Evolutionary conservation across 2,113 vertebrate genomes (phyloP), one percentile per base, ranked within the genome.

Genomic region (Sylvicapra grimmia): DNA sequence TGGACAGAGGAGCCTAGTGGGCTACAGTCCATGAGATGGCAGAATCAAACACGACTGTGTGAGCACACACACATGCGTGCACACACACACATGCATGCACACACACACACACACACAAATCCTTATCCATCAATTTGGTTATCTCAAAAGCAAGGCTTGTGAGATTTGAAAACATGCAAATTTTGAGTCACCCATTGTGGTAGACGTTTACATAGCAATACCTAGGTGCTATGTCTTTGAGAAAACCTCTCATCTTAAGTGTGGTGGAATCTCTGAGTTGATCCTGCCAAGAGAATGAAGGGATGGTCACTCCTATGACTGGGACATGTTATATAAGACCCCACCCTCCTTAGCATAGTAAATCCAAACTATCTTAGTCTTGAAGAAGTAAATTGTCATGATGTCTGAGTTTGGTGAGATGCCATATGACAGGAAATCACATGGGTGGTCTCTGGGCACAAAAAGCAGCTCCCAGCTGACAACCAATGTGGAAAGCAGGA

Each of bases 21-120:
- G 68, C n/a, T 72, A 40, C 5, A 23, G n/a, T 75, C 68, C 11
- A 75, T 40, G 68, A 40, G 19, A 75, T 23, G 36, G 19, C n/a
- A 40, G n/a, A 72, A 36, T 75, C 68, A 40, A 11, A 75, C n/a
- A 75, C 5, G 0, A 75, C 68, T 25, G n/a, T 23, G 19, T 72
- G 19, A 75, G 19, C 5, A 23, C 10, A 72, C n/a, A 23, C 0
- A 44, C 40, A 44, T 47, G 44, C 44, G 6, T 6, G 5, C 14
- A 29, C 0, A 0, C 0, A 0, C 16, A 4, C 33, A 9, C 63
- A 4, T 15, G 8, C 6, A 4, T 7, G 9, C 63, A 68, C 4
- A n/a, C 31, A 65, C 31, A n/a, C 65, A 72, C 18, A 36, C 68
- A 3, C 16, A n/a, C 0, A 1, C 65, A 68, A 18, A 68, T 75